phyloP scores from a whole-genome alignment of 1,140 invertebrate species.

The Amyelois transitella region DNA sequence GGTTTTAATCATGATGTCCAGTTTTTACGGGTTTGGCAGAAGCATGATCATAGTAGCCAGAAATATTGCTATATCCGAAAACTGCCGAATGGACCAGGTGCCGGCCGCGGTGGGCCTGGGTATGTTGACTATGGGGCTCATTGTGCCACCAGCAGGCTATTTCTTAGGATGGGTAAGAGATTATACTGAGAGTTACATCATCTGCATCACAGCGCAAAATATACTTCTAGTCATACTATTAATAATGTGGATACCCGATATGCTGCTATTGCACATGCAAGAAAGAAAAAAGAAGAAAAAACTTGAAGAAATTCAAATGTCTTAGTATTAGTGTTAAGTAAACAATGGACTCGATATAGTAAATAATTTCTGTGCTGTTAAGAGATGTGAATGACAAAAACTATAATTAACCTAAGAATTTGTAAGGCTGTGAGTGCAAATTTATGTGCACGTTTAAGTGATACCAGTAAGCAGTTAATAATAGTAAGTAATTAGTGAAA shows the following conservation, averaged over 20 bases:
- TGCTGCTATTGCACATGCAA: constrained; percentile 48
- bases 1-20: constrained; percentile 63
- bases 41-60: constrained; percentile 81
- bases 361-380: background rate
- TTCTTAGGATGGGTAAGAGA: constrained; percentile 81
- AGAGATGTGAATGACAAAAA: background rate
- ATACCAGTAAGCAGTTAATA: constrained; percentile 4
- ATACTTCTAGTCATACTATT: constrained; percentile 74
- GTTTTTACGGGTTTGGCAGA: constrained; percentile 78
- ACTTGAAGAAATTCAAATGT: constrained; percentile 25
- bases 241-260: constrained; percentile 76
- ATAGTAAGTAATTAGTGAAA: background rate
- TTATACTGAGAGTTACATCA: constrained; percentile 75
- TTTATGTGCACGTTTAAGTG: background rate
- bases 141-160: constrained; percentile 79
- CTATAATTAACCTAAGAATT: background rate
- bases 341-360: background rate
- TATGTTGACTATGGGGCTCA: constrained; percentile 83
- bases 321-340: constrained; percentile 10
- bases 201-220: constrained; percentile 79
- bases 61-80: constrained; percentile 81
- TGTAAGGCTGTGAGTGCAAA: constrained; percentile 2
- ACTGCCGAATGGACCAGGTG: constrained; percentile 75
- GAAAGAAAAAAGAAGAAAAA: constrained; percentile 38
- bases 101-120: constrained; percentile 82